Conservation (phyloP, 2,797 vertebrate species). For the Valencia hispanica region DNA sequence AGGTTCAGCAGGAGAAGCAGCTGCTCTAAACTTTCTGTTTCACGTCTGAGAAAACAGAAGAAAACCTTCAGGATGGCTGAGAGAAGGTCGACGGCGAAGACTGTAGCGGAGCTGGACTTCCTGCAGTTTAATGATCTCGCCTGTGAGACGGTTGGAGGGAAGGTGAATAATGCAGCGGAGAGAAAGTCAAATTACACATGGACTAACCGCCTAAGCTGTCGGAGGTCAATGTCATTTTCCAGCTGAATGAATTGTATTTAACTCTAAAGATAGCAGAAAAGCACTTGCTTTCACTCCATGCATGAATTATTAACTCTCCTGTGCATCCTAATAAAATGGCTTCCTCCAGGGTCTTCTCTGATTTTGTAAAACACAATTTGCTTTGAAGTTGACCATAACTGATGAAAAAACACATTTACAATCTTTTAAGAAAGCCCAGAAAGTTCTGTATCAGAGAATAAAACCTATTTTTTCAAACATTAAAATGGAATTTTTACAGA, state of each 20-base stretch:
- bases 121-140: constrained; percentile 79
- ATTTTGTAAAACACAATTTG: background rate
- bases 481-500: background rate
- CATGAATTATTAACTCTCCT: background rate
- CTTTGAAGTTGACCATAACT: background rate
- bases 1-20: background rate
- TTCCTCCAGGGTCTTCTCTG: background rate
- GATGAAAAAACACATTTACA: background rate
- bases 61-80: constrained; percentile 49
- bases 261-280: background rate
- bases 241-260: background rate
- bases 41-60: background rate
- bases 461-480: no score
- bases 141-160: constrained; percentile 76
- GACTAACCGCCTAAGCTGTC: background rate
- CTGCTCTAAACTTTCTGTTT: background rate
- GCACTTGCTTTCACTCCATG: background rate
- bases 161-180: constrained; percentile 60
- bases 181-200: background rate
- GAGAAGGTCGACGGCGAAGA: constrained; percentile 8
- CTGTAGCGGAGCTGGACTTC: constrained; percentile 61
- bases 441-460: no score
- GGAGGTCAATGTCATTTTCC: background rate
- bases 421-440: no score
- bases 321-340: background rate